A percentile compares a stretch with the other conserved stretches of the same genome.
Conservation (phyloP, 2,797 vertebrate species). For the Spinus pinus region DNA sequence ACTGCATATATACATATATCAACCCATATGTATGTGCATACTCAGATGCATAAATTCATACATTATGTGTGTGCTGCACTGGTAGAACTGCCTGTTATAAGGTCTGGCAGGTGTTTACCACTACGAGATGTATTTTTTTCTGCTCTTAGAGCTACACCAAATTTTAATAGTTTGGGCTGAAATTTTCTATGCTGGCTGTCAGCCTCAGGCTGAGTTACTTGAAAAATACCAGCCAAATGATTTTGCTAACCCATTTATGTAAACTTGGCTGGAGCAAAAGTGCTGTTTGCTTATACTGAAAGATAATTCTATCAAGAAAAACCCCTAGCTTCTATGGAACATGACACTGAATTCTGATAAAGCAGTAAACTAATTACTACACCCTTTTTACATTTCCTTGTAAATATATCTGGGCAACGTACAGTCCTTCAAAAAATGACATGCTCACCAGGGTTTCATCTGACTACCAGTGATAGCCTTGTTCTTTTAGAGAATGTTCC, state of each 20-base stretch:
- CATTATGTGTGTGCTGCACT: not conserved
- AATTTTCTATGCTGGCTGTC: slow-evolving; percentile 17
- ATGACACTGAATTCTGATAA: not conserved
- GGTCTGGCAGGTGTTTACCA: not conserved
- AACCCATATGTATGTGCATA: not conserved
- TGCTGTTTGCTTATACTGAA: not conserved
- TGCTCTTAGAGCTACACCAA: not conserved
- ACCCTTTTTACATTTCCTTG: not conserved
- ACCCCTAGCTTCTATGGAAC: not conserved
- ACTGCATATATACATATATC: not conserved
- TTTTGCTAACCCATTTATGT: slow-evolving; percentile 15
- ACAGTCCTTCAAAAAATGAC: not conserved
- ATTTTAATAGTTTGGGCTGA: slow-evolving; percentile 9
- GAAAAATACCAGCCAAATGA: slow-evolving; percentile 7
- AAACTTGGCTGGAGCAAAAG: slow-evolving; percentile 10
- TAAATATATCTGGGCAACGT: not conserved
- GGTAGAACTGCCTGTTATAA: not conserved
- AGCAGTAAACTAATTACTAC: not conserved
- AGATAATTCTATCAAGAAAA: not conserved
- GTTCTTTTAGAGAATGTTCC: not conserved
- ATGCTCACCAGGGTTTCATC: not conserved
- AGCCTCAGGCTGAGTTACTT: slow-evolving; percentile 1
- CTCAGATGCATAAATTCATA: not conserved
- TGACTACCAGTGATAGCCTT: not conserved
- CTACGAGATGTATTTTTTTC: not conserved